Evolutionary conservation across 30 jellyfish, hydroid and myxozoan genomes (phyloP), one percentile per base, ranked within the genome.

Genomic region (Aurelia coerulea): DNA sequence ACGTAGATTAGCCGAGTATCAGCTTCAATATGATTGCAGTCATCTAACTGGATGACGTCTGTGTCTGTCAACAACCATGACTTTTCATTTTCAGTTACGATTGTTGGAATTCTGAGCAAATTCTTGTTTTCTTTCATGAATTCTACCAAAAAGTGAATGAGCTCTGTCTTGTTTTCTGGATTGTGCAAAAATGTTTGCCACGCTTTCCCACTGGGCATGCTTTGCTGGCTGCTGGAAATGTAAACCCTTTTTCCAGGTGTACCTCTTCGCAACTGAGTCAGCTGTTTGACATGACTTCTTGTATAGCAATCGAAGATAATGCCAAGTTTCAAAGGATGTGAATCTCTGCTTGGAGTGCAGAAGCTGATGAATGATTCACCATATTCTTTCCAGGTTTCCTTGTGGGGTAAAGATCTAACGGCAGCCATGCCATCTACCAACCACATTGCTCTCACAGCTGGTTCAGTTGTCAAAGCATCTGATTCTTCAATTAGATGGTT

Each of bases 341-440:
- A 74, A 52, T 74, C 85, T 73, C 52, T 74, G 90, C 53, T 42
- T 42, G 53, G 53, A 2, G 53, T 42, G 53, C 53, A 42, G 53
- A 42, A 42, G 11, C 9, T 42, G 53, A 42, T 42, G 10, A 42
- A 42, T 42, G 10, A 58, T 33, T 80, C 76, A 52, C 85, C 90
- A 80, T 80, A 80, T 35, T 80, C 73, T 64, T 23, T 23, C 90
- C 90, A 80, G 8, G 54, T 80, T 51, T 80, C 84, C 64, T 80
- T 80, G 78, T 78, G 85, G 85, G 85, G 63, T 62, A 78, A 35
- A 78, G 65, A 62, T 78, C 78, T 58, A 41, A 78, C 88, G 73
- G 81, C 90, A 37, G 81, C 90, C 90, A 79, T 79, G 17, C 90
- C 81, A 67, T 79, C 90, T 46, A 79, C 90, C 60, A 79, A 79